Percentiles rank a stretch among this genome's conserved stretches.
Conservation (phyloP, 2,113 vertebrate species). For the Nipponia nippon region DNA sequence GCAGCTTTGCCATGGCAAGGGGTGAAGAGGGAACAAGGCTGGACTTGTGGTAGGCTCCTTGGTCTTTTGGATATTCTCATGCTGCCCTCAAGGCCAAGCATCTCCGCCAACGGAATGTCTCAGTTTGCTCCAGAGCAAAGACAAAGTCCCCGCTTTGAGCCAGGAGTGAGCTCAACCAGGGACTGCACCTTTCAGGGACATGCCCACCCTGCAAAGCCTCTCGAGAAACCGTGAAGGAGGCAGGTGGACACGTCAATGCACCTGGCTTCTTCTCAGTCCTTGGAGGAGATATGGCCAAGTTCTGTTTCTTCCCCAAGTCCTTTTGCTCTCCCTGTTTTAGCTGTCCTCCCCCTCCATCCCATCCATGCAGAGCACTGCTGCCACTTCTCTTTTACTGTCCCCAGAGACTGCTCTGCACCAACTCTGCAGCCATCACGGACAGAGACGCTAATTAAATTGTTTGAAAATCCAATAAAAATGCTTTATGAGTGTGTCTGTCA, state of each 20-base stretch:
- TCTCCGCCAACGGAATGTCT: not conserved
- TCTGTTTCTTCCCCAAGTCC: not conserved
- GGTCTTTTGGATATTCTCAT: rapidly evolving
- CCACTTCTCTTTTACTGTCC: not conserved
- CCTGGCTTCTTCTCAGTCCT: not conserved
- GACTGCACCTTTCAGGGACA: not conserved
- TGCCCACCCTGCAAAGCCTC: not conserved
- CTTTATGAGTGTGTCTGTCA: constrained; percentile 56
- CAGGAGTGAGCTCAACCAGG: not conserved
- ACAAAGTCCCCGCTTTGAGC: not conserved
- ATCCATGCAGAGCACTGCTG: not conserved
- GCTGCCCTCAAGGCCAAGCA: not conserved
- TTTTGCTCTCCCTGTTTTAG: not conserved
- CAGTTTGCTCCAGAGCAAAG: not conserved
- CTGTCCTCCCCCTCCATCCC: not conserved
- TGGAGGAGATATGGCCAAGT: not conserved
- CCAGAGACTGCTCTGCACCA: not conserved
- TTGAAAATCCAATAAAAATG: constrained; percentile 59
- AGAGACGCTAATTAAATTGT: constrained; percentile 46
- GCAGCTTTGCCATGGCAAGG: not conserved
- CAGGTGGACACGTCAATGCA: not conserved
- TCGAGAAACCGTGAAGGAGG: rapidly evolving
- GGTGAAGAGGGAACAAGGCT: not conserved
- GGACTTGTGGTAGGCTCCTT: not conserved
- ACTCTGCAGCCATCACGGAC: not conserved